Conservation (phyloP, 2,113 vertebrate species). For the Sinocyclocheilus grahami region DNA sequence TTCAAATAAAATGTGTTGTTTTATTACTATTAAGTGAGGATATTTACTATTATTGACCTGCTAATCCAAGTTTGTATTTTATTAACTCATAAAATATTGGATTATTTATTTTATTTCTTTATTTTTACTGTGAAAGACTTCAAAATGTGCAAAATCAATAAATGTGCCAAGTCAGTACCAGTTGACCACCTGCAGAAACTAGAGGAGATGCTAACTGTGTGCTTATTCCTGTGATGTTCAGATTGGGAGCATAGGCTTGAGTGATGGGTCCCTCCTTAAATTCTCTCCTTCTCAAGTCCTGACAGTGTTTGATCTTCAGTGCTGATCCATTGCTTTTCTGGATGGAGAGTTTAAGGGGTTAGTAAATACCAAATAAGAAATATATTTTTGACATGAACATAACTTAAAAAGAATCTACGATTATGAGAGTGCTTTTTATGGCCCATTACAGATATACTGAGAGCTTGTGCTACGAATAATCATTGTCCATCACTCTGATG, state of each 20-base stretch:
- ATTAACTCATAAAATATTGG: not conserved
- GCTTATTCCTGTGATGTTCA: not conserved
- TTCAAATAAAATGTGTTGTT: not conserved
- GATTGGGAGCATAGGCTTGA: not conserved
- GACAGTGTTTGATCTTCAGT: conserved; percentile 16
- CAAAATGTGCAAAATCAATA: conserved; percentile 21
- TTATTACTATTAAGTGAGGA: not conserved
- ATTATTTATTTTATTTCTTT: not conserved
- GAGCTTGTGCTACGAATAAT: not conserved
- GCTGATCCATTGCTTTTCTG: not conserved
- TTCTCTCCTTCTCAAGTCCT: not conserved
- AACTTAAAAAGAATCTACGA: not conserved
- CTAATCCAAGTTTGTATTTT: not conserved
- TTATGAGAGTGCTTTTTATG: not conserved
- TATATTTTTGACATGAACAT: not conserved
- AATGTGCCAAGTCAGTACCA: conserved; percentile 16
- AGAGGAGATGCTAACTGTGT: not conserved
- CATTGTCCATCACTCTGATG: not conserved
- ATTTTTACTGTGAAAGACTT: conserved; percentile 7
- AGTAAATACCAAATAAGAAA: conserved; percentile 3
- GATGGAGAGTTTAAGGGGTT: not conserved
- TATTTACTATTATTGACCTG: not conserved
- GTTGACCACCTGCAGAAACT: not conserved
- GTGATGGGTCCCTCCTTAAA: not conserved
- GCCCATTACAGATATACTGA: not conserved